Evolutionary conservation across 2,113 vertebrate species (phyloP), one percentile per base, ranked within the genome.

Genomic region (Neopipo cinnamomea): DNA sequence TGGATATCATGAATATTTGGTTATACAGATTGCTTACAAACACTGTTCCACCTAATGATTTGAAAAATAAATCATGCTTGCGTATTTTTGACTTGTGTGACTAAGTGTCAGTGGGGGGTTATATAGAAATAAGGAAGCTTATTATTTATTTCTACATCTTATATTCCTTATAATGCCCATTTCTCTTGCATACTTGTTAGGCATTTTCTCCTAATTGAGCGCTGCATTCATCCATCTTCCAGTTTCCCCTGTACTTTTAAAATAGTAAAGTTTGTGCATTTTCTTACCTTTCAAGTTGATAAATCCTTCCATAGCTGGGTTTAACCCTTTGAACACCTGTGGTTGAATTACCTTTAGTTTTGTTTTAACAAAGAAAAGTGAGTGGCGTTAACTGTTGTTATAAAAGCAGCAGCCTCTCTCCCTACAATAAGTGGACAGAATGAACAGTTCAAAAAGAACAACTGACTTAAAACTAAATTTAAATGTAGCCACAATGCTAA

Each of bases 1-100:
- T 95, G 88, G 61, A 47, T 86, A 82, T 78, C 68, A 90, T 97
- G 96, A 96, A 85, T 82, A 92, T 89, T 92, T 93, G 70, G 80
- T 97, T 90, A 80, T 72, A 95, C 66, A 81, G 90, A 68, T 74
- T 75, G 67, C 44, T 74, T 33, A 5, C 52, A 87, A 93, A 91
- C 79, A 77, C 11, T 28, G 30, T 84, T 94, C 55, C 49, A 46
- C 80, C 88, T 95, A 85, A 85, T 94, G 84, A 88, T 77, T 91
- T 82, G 74, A 86, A 86, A 93, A 89, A 92, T 91, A 91, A 77
- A 82, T 70, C 86, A 62, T 35, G 20, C 44, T 23, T 62, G 41
- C 63, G 17, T 93, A 76, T 87, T 59, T 89, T 76, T 65, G 49
- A 35, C 72, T 78, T 19, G 19, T 31, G 35, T 85, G 82, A 88